Evolutionary conservation across 2,888 invertebrate species (phyloP), one percentile per base, ranked within the genome.

Genomic region (Drosophila austrosaltans): DNA sequence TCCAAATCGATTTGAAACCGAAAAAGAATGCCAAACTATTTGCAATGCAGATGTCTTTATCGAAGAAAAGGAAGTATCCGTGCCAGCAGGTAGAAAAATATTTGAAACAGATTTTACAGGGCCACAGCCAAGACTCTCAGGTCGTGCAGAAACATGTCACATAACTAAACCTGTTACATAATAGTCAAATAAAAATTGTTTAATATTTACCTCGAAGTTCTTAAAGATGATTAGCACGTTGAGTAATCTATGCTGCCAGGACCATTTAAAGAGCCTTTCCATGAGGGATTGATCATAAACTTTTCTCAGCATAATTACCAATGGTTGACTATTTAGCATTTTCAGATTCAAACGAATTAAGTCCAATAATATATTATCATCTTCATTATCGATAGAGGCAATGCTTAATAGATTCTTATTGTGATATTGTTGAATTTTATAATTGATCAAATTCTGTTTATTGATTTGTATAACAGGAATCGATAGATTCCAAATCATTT

Each of bases 221-320:
- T 64, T 57, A 44, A 76, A 69, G 3, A 90, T 58, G 0, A 79
- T 82, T 6, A 78, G 44, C 1, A 85, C 85, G 78, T 90, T 89
- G 5, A 89, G 76, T 12, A 89, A 58, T 28, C 79, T 78, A 30
- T 78, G 68, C 10, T 44, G 62, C 83, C 87, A 85, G 58, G 82
- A 89, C 63, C 76, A 76, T 5, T 69, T 44, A 48, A 90, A 76
- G 2, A 87, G 58, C 2, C n/a, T 0, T 16, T 57, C 22, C 20
- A 69, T 12, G 1, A 25, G 10, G 10, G 7, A 25, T 10, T 1
- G 3, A 25, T 48, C 16, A 10, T 5, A 4, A 1, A 56, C 32
- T 1, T 40, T 20, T 0, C 30, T 28, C 1, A 79, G 5, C 20
- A 69, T 62, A 10, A 79, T 25, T 1, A 79, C 1, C 6, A 79